A percentile compares a stretch with the other conserved stretches of the same genome.
phyloP scores from a whole-genome alignment of 1,140 invertebrate species.

The Venustaconcha ellipsiformis region DNA sequence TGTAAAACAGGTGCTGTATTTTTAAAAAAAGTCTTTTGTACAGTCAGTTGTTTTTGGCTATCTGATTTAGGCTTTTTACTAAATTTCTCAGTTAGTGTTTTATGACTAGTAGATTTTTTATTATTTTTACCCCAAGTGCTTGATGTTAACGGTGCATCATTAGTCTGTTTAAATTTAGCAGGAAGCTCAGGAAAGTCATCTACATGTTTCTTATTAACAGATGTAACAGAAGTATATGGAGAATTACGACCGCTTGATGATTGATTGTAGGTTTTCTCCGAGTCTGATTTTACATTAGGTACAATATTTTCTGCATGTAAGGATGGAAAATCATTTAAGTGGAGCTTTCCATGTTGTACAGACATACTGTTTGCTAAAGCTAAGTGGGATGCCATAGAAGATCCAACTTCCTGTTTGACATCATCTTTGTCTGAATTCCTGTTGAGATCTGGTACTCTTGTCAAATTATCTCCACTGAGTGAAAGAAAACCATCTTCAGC shows the following conservation, averaged over 20 bases:
- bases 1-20: no score
- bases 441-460: no score
- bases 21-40: not conserved
- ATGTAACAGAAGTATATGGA: constrained; percentile 2
- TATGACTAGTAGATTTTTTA: constrained; percentile 2
- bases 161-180: constrained; percentile 6
- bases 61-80: constrained; percentile 16
- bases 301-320: constrained; percentile 12
- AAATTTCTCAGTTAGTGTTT: constrained; percentile 4
- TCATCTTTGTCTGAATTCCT: no score
- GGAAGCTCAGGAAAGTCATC: constrained; percentile 47
- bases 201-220: constrained; percentile 2
- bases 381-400: constrained; percentile 44
- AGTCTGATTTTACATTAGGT: no score
- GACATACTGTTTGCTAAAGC: constrained; percentile 44
- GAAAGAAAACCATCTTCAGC: constrained; percentile 35
- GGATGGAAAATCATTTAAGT: constrained; percentile 58
- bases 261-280: no score
- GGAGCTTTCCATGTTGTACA: constrained; percentile 42
- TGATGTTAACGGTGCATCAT: not conserved
- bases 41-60: constrained; percentile 25
- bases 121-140: constrained; percentile 1
- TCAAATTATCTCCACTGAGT: constrained; percentile 7
- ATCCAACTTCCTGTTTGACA: constrained; percentile 6
- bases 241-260: constrained; percentile 4